Percentiles rank a stretch among this genome's conserved stretches.
Evolutionary conservation across 2,113 vertebrate species (phyloP).

Genomic region (Callaeas wilsoni): DNA sequence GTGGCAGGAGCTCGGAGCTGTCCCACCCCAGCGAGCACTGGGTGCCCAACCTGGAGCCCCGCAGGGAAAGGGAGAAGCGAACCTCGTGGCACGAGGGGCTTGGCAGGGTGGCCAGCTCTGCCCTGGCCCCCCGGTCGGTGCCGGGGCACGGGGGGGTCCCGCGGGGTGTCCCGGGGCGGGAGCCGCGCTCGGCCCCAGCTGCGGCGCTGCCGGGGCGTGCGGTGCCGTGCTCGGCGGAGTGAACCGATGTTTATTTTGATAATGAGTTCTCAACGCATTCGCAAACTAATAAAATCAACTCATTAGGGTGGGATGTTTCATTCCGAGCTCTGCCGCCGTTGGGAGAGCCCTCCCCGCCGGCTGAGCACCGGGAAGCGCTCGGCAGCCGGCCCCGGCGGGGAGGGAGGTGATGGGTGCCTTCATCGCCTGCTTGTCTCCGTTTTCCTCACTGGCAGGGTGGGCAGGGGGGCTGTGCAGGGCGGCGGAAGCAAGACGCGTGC

Average conservation of each 20-base stretch:
- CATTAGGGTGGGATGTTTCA: conserved; percentile 73
- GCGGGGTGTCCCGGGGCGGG: rapidly evolving
- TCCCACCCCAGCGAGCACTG: not conserved
- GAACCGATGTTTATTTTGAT: conserved; percentile 74
- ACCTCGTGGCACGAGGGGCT: rapidly evolving
- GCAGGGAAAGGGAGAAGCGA: rapidly evolving
- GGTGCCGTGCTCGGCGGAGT: conserved; percentile 29
- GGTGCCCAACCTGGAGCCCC: not conserved
- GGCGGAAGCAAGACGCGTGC: not conserved
- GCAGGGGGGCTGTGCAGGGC: not conserved
- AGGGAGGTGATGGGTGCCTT: not conserved
- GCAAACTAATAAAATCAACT: conserved; percentile 79
- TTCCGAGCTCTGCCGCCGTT: conserved; percentile 48
- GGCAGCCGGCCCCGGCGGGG: not conserved
- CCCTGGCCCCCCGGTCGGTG: not conserved
- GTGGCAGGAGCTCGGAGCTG: not conserved
- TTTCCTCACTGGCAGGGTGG: not conserved
- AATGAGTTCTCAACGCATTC: conserved; percentile 71
- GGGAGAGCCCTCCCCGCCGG: conserved; percentile 41
- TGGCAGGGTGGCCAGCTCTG: not conserved
- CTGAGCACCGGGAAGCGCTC: not conserved
- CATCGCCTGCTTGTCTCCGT: not conserved
- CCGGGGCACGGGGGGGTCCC: not conserved
- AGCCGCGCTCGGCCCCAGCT: not conserved
- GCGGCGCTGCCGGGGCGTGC: not conserved